Percentiles rank a stretch among this genome's conserved stretches.
phyloP scores from a whole-genome alignment of 2,888 invertebrate species.

The Danaus chrysippus region DNA sequence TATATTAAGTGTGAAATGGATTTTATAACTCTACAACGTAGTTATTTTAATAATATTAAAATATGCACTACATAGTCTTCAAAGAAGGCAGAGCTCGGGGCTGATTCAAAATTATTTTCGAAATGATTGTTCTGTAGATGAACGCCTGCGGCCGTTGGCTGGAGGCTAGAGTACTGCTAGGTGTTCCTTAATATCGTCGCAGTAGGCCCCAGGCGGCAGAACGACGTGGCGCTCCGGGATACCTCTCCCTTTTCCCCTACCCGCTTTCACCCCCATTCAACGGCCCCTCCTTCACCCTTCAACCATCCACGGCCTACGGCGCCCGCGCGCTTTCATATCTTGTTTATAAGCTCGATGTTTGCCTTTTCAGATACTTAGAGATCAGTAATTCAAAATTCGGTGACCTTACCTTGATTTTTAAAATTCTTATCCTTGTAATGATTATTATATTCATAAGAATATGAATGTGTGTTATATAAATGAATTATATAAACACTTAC shows the following conservation, averaged over 20 bases:
- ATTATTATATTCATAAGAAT: no score
- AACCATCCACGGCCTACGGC: constrained; percentile 20
- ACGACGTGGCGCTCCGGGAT: constrained; percentile 16
- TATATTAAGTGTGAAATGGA: no score
- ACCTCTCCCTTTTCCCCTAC: constrained; percentile 3
- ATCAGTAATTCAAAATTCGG: background rate
- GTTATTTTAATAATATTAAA: no score
- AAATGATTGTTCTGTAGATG: constrained; percentile 72
- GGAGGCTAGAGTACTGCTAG: constrained; percentile 42
- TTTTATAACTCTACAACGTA: no score
- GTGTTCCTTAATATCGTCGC: constrained; percentile 30
- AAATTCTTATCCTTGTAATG: background rate
- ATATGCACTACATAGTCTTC: background rate
- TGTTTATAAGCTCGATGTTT: constrained; percentile 28
- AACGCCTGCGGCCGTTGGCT: constrained; percentile 53
- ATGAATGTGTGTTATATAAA: no score
- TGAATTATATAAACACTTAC: no score
- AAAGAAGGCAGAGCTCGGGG: constrained; percentile 40
- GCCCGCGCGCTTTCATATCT: constrained; percentile 32
- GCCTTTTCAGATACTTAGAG: background rate
- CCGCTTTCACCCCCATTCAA: background rate
- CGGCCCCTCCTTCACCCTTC: no score
- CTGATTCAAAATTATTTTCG: constrained; percentile 67
- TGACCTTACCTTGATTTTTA: background rate
- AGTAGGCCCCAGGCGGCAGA: constrained; percentile 9